phyloP scores from a whole-genome alignment of 2,113 vertebrate genomes.

The Oostethus manadensis region DNA sequence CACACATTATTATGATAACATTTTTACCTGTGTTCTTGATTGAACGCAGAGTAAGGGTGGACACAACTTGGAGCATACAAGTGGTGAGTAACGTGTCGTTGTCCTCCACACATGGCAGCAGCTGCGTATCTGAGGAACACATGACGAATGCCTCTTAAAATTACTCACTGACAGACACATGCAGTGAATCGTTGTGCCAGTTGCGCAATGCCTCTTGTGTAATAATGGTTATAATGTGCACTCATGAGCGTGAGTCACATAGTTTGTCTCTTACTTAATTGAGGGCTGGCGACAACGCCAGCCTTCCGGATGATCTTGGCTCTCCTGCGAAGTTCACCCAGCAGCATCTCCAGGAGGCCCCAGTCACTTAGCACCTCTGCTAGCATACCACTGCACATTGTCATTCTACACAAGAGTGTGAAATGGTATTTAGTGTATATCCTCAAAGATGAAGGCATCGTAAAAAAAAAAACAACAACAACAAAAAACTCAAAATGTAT shows the following conservation, averaged over 20 bases:
- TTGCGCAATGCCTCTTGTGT: slow-evolving; percentile 10
- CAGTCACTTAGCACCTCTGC: slow-evolving; percentile 84
- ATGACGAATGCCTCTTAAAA: background rate
- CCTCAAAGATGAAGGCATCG: background rate
- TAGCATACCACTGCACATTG: slow-evolving; percentile 71
- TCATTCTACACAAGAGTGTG: slow-evolving; percentile 54
- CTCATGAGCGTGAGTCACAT: background rate
- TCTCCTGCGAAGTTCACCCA: slow-evolving; percentile 78
- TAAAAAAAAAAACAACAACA: too few relatives aligned
- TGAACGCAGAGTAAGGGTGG: slow-evolving; percentile 75
- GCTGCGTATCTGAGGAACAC: slow-evolving; percentile 61
- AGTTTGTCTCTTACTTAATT: slow-evolving; percentile 28
- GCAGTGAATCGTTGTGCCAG: background rate
- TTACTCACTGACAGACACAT: background rate
- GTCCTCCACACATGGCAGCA: slow-evolving; percentile 48
- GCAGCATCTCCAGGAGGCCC: slow-evolving; percentile 80
- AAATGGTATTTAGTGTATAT: background rate
- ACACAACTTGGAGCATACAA: slow-evolving; percentile 81
- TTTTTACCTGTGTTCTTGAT: slow-evolving; percentile 83
- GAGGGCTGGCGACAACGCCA: slow-evolving; percentile 55
- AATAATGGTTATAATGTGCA: background rate
- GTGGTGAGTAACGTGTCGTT: slow-evolving; percentile 73
- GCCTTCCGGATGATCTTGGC: slow-evolving; percentile 91
- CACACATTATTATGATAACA: too few relatives aligned
- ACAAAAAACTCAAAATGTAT: too few relatives aligned